Percentiles rank a stretch among this genome's conserved stretches.
phyloP scores from a whole-genome alignment of 2,888 invertebrate species.

The Magallana nippona region DNA sequence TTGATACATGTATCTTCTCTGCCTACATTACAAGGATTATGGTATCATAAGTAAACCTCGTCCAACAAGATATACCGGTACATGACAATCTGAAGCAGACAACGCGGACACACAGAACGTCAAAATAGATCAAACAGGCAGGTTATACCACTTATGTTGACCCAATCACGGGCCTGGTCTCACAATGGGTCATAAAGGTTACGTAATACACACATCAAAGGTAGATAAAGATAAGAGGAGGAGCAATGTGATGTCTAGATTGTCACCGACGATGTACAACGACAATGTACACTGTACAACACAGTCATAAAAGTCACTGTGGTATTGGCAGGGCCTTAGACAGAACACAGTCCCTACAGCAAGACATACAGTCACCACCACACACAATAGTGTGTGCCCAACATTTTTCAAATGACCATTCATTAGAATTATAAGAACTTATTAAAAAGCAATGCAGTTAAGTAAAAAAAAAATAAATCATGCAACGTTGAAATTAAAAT shows the following conservation, averaged over 20 bases:
- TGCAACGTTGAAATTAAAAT: neutral
- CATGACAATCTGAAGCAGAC: neutral
- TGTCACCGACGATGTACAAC: neutral
- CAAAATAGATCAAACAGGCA: neutral
- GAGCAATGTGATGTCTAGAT: neutral
- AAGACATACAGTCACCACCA: too few species aligned
- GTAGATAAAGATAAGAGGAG: neutral
- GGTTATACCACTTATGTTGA: neutral
- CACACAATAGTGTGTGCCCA: too few species aligned
- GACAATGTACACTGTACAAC: neutral
- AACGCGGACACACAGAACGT: neutral
- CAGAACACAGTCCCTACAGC: too few species aligned
- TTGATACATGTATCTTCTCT: too few species aligned
- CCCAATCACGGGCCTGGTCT: neutral
- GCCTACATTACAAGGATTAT: too few species aligned
- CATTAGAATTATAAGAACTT: neutral
- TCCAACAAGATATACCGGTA: neutral
- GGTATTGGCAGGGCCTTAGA: too few species aligned
- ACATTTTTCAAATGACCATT: too few species aligned
- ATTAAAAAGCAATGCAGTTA: constrained; percentile 2
- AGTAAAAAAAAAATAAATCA: neutral
- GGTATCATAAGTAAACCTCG: too few species aligned
- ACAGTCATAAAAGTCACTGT: neutral
- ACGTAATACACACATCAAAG: neutral
- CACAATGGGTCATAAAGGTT: neutral